Evolutionary conservation across 2,797 vertebrate species (phyloP), one percentile per base, ranked within the genome.

Genomic region (Mormyrus hasselquistii): DNA sequence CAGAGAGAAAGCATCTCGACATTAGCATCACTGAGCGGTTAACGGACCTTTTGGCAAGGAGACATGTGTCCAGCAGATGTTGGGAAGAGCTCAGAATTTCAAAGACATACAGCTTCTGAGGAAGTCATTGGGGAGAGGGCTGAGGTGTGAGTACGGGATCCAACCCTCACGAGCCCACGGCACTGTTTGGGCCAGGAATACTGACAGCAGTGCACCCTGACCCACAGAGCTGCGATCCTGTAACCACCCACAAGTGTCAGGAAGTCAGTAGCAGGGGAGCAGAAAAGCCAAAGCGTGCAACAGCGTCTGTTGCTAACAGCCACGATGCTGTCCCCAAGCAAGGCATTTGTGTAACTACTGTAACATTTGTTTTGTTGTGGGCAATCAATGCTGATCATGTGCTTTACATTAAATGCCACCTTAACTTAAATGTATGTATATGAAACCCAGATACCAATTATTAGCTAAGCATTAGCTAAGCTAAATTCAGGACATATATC

Each of bases 51-150:
- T 88, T 88, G 69, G 90, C 88, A 65, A 79, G 91, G 91, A 93
- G 93, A 95, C 50, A 34, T 95, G 92, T 95, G 92, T 94, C 94
- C 90, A 91, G 93, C 95, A 95, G 94, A 95, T 96, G 95, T 95
- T 92, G 89, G 90, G 91, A 91, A 94, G 93, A 92, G 34, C 90
- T 94, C 94, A 84, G 92, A 91, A 92, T 93, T 91, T 91, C 91
- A 90, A 93, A 93, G 92, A 93, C 93, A 92, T 94, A 93, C 92
- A 93, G 92, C 91, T 91, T 93, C 88, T 90, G 90, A 93, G 89
- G 93, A 94, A 93, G 91, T 93, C 92, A 93, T 92, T 90, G 89
- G 91, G 91, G 92, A 94, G 91, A 92, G 76, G 47, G 91, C 91
- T 88, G 89, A 10, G 53, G 89, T 92, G 90, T 90, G 89, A 92